Evolutionary conservation across 2,888 invertebrate genomes (phyloP).

Genomic region (Branchipolynoe longqiensis): DNA sequence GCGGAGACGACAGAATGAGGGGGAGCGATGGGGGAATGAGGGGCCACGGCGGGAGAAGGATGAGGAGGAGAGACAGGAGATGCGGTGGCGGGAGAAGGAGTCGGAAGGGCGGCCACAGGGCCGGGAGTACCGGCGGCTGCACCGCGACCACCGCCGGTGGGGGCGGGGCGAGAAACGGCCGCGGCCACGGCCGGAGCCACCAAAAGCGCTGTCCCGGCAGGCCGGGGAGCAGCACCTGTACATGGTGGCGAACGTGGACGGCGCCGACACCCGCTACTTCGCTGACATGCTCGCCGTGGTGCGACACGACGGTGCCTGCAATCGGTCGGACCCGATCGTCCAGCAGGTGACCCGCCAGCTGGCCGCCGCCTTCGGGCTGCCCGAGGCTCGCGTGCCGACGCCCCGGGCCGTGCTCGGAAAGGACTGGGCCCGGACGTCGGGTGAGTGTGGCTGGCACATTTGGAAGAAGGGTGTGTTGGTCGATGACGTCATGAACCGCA

Average conservation of each 20-base stretch:
- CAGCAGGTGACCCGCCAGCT: slow-evolving; percentile 49
- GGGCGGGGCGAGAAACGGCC: neutral
- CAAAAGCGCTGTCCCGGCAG: neutral
- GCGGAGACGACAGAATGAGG: too few species aligned
- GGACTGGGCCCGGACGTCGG: slow-evolving; percentile 54
- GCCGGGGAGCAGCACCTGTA: slow-evolving; percentile 39
- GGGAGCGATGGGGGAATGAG: too few species aligned
- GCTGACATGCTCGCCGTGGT: slow-evolving; percentile 37
- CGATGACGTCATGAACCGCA: slow-evolving; percentile 32
- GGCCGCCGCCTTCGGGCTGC: slow-evolving; percentile 15
- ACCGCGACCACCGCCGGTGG: neutral
- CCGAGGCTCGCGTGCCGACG: slow-evolving; percentile 27
- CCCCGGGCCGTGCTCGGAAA: slow-evolving; percentile 26
- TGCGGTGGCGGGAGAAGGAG: too few species aligned
- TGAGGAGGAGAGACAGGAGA: too few species aligned
- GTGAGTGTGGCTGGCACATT: slow-evolving; percentile 57
- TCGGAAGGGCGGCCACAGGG: neutral
- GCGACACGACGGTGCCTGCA: slow-evolving; percentile 15
- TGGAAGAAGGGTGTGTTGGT: slow-evolving; percentile 60
- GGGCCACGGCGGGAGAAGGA: too few species aligned
- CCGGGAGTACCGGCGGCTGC: neutral
- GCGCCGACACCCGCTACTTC: slow-evolving; percentile 55
- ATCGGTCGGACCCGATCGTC: slow-evolving; percentile 13
- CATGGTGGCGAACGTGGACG: slow-evolving; percentile 59
- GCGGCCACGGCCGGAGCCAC: too few species aligned